Conservation (phyloP, 1,140 invertebrate genomes). For the Microvelia longipes region DNA sequence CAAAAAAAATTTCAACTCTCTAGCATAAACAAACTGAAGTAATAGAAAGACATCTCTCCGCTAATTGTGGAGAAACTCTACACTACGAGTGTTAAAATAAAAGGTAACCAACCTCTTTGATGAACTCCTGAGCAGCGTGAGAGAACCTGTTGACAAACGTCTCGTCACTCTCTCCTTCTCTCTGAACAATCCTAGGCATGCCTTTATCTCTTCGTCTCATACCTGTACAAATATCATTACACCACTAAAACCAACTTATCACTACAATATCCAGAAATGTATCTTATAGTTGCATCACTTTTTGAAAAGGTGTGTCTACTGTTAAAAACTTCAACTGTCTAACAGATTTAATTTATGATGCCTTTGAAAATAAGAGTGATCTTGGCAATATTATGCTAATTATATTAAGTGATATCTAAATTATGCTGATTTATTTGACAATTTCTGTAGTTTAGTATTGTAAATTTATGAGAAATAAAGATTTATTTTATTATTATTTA, state of each 20-base stretch:
- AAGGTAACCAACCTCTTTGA: conserved; percentile 33
- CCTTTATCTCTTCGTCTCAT: conserved; percentile 31
- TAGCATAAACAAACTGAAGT: too few relatives aligned
- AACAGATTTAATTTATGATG: too few relatives aligned
- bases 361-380: too few relatives aligned
- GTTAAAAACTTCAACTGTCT: not conserved
- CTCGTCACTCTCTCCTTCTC: conserved; percentile 30
- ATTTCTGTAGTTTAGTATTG: too few relatives aligned
- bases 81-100: not conserved
- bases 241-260: not conserved
- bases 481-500: too few relatives aligned
- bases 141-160: conserved; percentile 35
- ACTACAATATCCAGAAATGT: not conserved
- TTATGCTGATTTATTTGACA: too few relatives aligned
- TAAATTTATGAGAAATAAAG: too few relatives aligned
- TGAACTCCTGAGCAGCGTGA: conserved; percentile 33
- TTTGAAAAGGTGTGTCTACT: not conserved
- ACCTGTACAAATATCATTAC: conserved; percentile 12
- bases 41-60: not conserved
- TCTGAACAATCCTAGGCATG: conserved; percentile 35
- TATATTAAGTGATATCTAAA: too few relatives aligned
- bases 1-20: too few relatives aligned
- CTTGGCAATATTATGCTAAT: too few relatives aligned
- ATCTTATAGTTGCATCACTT: not conserved
- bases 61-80: not conserved